A percentile compares a stretch with the other conserved stretches of the same genome.
Evolutionary conservation across 2,113 vertebrate genomes (phyloP).

Genomic region (Bufo bufo): DNA sequence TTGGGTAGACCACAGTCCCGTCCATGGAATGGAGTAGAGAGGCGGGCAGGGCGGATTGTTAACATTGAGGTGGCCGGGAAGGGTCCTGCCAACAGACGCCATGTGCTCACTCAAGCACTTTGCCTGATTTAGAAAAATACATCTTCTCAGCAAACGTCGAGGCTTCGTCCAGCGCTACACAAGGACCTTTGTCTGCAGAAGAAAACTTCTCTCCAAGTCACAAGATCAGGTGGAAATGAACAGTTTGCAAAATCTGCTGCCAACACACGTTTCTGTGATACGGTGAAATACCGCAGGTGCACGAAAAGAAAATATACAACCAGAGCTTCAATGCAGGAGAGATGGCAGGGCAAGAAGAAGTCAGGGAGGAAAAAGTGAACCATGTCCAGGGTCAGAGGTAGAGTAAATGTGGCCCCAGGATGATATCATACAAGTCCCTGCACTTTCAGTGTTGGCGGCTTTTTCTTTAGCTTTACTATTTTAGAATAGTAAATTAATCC

Average conservation of each 20-base stretch:
- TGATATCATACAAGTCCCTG: not conserved
- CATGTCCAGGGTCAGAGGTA: not conserved
- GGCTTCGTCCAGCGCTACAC: not conserved
- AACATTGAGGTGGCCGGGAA: conserved; percentile 36
- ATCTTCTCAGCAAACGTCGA: not conserved
- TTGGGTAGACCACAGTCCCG: conserved; percentile 11
- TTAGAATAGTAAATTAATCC: no score
- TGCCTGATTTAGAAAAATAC: conserved; percentile 23
- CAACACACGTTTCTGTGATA: conserved; percentile 6
- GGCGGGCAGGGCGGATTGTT: conserved; percentile 1
- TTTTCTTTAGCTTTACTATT: no score
- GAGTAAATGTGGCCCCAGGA: not conserved
- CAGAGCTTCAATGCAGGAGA: not conserved
- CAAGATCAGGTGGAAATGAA: conserved; percentile 16
- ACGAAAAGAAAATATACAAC: not conserved
- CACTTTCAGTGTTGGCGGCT: no score
- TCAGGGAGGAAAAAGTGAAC: not conserved
- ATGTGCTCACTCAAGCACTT: conserved; percentile 17
- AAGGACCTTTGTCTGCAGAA: conserved; percentile 28
- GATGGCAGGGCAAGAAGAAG: no score
- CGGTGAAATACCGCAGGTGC: conserved; percentile 10
- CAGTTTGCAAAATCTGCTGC: not conserved
- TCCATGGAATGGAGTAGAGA: not conserved
- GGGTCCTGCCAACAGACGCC: conserved; percentile 42
- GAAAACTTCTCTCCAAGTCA: conserved; percentile 7